Base-by-base conservation (phyloP, 64 coral and sea anemone species). In the Montipora sp. region DNA sequence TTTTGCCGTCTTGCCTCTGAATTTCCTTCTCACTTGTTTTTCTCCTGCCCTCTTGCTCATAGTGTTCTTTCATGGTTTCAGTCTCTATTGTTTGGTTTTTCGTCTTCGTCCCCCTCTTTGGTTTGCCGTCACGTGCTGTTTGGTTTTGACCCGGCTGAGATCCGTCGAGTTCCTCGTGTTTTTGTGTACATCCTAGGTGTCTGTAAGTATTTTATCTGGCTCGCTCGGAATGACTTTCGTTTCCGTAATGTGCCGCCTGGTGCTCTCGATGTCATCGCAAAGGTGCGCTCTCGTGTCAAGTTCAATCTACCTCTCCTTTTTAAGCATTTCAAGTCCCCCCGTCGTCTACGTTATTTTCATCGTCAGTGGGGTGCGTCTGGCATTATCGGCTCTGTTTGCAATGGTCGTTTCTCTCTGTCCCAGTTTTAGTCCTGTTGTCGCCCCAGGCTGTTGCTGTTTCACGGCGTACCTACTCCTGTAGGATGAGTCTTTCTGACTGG, bases 121-220 rank as follows among this genome's bases (percentile, higher is more conserved):
- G 4, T 16, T 47, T 13, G 19, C 20, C 90, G 90, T 15, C 90
- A 92, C 48, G 27, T 83, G 0, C 50, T 83, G 18, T 92, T 92
- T 92, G 90, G 90, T 58, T 92, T 92, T 47, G 24, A 8, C 20
- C 18, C 16, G 0, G 20, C 5, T 75, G 90, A 92, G 7, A 5
- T 78, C 19, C 0, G 8, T 4, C 8, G 3, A 18, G 46, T 83
- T 1, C 78, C 89, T 10, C 78, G 44, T 2, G 53, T 75, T 24
- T 92, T 92, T 47, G 49, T 73, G 0, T 92, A 92, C 27, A 9
- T 75, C 15, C 51, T 92, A 7, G 84, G 84, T 15, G 48, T 92
- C 1, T 78, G n/a, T 9, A 92, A 83, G 50, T 82, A 24, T 47
- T 82, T 67, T 8, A 83, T 91, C 5, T 91, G 89, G 89, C 19